A percentile compares a stretch with the other conserved stretches of the same genome.
phyloP scores from a whole-genome alignment of 2,797 vertebrate species.

The Pteronotus mesoamericanus region DNA sequence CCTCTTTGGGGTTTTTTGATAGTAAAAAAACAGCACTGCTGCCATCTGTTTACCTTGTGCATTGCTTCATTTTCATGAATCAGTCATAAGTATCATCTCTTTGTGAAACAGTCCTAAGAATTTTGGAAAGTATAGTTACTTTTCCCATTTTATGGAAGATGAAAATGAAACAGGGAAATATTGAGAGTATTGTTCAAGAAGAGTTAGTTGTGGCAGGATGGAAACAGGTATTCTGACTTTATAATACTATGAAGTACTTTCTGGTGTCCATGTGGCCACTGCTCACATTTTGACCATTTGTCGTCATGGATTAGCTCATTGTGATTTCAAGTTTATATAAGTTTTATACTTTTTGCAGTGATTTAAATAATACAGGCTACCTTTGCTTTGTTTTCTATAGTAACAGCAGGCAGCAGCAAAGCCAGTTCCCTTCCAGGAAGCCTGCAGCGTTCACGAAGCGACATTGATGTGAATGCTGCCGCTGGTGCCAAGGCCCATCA shows the following conservation, averaged over 20 bases:
- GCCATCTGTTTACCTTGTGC: not conserved
- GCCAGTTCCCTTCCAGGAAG: conserved; percentile 83
- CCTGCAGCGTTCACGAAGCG: conserved; percentile 95
- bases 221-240: not conserved
- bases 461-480: conserved; percentile 96
- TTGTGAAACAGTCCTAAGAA: not conserved
- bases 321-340: not conserved
- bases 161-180: not conserved
- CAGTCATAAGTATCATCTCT: not conserved
- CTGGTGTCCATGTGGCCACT: not conserved
- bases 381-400: conserved; percentile 72
- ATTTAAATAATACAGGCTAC: not conserved
- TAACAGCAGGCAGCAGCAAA: conserved; percentile 86
- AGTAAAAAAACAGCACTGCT: not conserved
- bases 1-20: not conserved
- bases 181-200: not conserved
- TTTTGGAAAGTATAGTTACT: not conserved
- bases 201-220: not conserved
- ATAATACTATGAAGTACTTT: not conserved
- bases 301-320: not conserved
- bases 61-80: conserved; percentile 7
- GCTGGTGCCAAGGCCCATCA: conserved; percentile 93
- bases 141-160: not conserved
- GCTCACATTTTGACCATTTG: not conserved
- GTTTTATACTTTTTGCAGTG: not conserved